Base-by-base conservation (phyloP, 2,888 invertebrate species). In the Euplagia quadripunctaria region DNA sequence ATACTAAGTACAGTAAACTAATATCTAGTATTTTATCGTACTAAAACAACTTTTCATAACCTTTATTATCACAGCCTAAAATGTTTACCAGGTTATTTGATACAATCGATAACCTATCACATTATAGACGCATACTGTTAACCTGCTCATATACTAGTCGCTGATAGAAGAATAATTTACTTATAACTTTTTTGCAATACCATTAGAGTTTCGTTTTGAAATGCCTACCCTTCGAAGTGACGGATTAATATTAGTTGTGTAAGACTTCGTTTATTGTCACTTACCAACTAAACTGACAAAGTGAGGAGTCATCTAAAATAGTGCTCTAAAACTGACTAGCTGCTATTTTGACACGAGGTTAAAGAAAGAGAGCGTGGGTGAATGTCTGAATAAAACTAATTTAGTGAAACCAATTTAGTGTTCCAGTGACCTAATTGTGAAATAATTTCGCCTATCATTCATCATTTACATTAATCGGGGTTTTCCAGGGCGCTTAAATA, bases 351-450 rank as follows among this genome's bases (percentile, higher is more conserved):
- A 61, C 61, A 61, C 31, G 14, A 61, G 61, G 31, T 61, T 31
- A 31, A 61, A 61, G 31, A 14, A 12, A 31, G 61, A 31, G 7
- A 12, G 31, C 11, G 9, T 31, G 20, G 61, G 31, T 61, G 31
- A 58, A 61, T 31, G 31, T 31, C 14, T 31, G 61, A 31, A 61
- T 31, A 14, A 31, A 58, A 58, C 20, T 58, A 58, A 8, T n/a
- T n/a, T 55, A 20, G 12, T 58, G 58, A 58, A 61, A 31, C 61
- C 31, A 61, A 61, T 61, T 61, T 14, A 14, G 14, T 31, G 31
- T 31, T 61, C 61, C 65, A 66, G 41, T 49, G 51, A 42, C 55
- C 31, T 82, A 80, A 61, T 61, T 61, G 61, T 61, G 20, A 31
- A 31, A 31, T 31, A 61, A 61, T 14, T 61, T 61, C 20, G 20